Evolutionary conservation across 2,888 invertebrate species (phyloP), one percentile per base, ranked within the genome.

Genomic region (Ryuthela nishihirai): DNA sequence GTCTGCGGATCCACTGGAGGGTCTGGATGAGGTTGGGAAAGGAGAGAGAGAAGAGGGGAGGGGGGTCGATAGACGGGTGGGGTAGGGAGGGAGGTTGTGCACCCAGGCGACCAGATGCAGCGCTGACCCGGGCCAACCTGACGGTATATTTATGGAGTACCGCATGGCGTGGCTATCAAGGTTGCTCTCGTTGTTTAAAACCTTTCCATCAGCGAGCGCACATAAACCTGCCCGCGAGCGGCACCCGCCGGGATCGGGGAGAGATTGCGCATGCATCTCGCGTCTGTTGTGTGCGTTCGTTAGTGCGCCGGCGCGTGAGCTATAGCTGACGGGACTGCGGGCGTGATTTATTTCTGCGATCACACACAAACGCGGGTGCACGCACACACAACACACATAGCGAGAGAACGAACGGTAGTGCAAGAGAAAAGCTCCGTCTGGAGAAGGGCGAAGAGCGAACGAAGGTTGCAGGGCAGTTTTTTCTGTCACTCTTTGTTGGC

Each of bases 171-270:
- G n/a, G n/a, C n/a, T n/a, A n/a, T n/a, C n/a, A n/a, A n/a, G n/a
- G n/a, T n/a, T n/a, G n/a, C n/a, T n/a, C n/a, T 40, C 43, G 50
- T 58, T 58, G 56, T 58, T 58, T 58, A 58, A 58, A 58, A 58
- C 56, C 50, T 58, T 58, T 58, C 56, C 56, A 52, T 58, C 56
- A 58, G 38, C 56, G 45, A 32, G 24, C 43, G 56, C 50, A 58
- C 56, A 58, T 58, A 58, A 58, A 58, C 52, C 56, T 58, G 46
- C 38, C 20, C 29, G 18, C 25, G 41, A 42, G 50, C 50, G 52
- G 52, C 52, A n/a, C n/a, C n/a, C n/a, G n/a, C n/a, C n/a, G n/a
- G 38, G 56, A 46, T 50, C 56, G 44, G 47, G 47, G 43, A 58
- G 39, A 58, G 56, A 58, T 42, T 58, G 46, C 34, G 25, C 56